A percentile compares a stretch with the other conserved stretches of the same genome.
Conservation (phyloP, 1,140 invertebrate genomes). For the Pseudomyrmex dendroicus region DNA sequence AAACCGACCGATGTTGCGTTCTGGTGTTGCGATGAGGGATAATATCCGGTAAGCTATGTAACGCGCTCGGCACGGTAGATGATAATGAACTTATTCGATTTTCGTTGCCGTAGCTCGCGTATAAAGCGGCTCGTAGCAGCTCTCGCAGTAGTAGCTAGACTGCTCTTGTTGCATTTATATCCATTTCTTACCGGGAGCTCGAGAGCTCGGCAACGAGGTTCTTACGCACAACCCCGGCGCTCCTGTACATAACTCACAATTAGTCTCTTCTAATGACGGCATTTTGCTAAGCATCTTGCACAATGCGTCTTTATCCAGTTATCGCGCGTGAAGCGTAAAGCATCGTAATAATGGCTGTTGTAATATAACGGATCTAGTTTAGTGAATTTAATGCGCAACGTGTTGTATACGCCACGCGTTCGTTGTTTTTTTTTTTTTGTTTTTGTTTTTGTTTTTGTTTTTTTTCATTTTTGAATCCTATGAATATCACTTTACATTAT, state of each 20-base stretch:
- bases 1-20: slow-evolving; percentile 35
- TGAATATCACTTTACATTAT: slow-evolving; percentile 55
- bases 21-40: slow-evolving; percentile 51
- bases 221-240: slow-evolving; percentile 46
- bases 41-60: slow-evolving; percentile 53
- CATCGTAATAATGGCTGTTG: slow-evolving; percentile 35
- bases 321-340: slow-evolving; percentile 48
- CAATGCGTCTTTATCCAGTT: slow-evolving; percentile 54
- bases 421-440: background rate
- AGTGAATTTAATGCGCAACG: slow-evolving; percentile 25
- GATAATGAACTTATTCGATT: slow-evolving; percentile 60
- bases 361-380: slow-evolving; percentile 48
- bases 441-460: background rate
- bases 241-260: slow-evolving; percentile 73
- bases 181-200: slow-evolving; percentile 13
- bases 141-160: background rate
- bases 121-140: background rate
- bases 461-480: background rate
- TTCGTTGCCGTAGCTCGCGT: slow-evolving; percentile 18
- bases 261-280: slow-evolving; percentile 73
- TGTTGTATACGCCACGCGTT: too few species aligned
- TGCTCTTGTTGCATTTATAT: slow-evolving; percentile 32
- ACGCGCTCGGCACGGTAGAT: slow-evolving; percentile 25
- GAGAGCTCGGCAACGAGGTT: slow-evolving; percentile 60
- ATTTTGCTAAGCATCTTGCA: slow-evolving; percentile 52